Base-by-base conservation (phyloP, 2,888 invertebrate genomes). In the Lithophane leautieri region DNA sequence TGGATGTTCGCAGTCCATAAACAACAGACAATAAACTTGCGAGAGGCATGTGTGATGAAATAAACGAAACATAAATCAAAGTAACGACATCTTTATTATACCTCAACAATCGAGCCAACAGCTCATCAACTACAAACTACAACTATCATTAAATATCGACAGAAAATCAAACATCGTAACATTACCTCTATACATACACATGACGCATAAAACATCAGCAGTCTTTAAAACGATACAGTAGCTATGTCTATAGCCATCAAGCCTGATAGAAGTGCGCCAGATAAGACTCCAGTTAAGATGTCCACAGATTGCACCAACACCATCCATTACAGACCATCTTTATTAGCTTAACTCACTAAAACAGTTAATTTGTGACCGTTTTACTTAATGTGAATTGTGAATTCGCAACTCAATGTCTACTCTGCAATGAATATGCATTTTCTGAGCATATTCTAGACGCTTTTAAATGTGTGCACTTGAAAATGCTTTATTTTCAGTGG, bases 311-410 rank as follows among this genome's bases (percentile, higher is more conserved):
- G 81, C 78, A 25, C 67, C 77, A 78, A 82, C 81, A 67, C 63
- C 68, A 73, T 77, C 76, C 76, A 83, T 89, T 89, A 84, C 67
- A n/a, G 77, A 76, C 74, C 58, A 82, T 80, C 70, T 88, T 89
- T 88, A 90, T 88, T 89, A 70, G 73, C 82, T 86, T 81, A 74
- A 76, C 73, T 83, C 70, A 81, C 74, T 71, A 67, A 54, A 76
- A 82, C 83, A 76, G 87, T 89, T 88, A 84, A 83, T 79, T 86
- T 83, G 81, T 75, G 72, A 79, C 82, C 81, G 86, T 84, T 87
- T 82, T 83, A 76, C 82, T 72, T 82, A 61, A 82, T 65, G 85
- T 25, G 16, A 56, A 56, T 72, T 73, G 44, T 65, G 71, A 69
- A 85, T 82, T 85, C 62, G 60, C 85, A 85, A 82, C 69, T 67